Evolutionary conservation across 2,888 invertebrate genomes (phyloP), one percentile per base, ranked within the genome.

Genomic region (Smittia aterrima): DNA sequence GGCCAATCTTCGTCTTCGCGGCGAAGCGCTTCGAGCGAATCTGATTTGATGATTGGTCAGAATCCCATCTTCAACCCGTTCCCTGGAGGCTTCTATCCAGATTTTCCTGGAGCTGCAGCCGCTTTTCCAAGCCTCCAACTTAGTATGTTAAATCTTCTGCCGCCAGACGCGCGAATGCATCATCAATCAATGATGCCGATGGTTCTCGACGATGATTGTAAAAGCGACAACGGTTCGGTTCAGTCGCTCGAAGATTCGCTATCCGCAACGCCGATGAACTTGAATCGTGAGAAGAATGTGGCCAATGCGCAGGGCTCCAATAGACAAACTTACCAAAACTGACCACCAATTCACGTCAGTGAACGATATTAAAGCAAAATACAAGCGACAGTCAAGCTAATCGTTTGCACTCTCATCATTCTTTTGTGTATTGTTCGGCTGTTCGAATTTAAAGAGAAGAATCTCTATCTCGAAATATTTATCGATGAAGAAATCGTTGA

Each of bases 101-200:
- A 94, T 79, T 93, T 93, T 79, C 86, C 91, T 4, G 86, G 87
- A 4, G 70, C 53, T 13, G 72, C 38, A 1, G 20, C 38, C 20
- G 90, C 90, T 18, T 94, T 93, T 80, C 93, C 93, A 0, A 83
- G 83, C 1, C 89, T 94, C 79, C 92, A 92, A 32, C 87, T 94
- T 32, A 91, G 90, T 80, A 93, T 93, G 93, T 86, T 93, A 76
- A 93, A 93, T 80, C 85, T 93, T 75, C 82, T 93, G 79, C 93
- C 93, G 75, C 92, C 92, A 54, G 93, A 93, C 79, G 72, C 58
- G 16, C 72, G 72, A 38, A 47, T 71, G 16, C 83, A 86, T 85
- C 83, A 86, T 85, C 80, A 89, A 83, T 82, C 85, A 76, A 53
- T 87, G 79, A 84, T 87, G 78, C 82, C 87, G 79, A 85, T 87